Conservation (phyloP, 2,797 vertebrate species). For the Amniataba percoides region DNA sequence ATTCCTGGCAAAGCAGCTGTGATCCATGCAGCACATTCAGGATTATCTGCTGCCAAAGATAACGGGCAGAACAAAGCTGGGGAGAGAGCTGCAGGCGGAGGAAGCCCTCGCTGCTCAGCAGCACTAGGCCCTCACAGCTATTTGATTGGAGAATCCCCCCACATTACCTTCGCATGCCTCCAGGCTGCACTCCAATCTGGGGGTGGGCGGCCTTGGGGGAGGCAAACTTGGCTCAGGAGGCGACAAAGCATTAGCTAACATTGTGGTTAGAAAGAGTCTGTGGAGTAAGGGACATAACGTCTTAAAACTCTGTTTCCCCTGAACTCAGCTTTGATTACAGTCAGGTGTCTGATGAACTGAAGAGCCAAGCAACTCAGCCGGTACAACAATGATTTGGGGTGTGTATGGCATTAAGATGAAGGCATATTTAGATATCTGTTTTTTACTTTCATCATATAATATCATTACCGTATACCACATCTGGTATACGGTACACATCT, state of each 20-base stretch:
- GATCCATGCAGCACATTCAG: conserved; percentile 68
- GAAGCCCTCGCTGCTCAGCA: conserved; percentile 45
- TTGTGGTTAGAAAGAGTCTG: conserved; percentile 47
- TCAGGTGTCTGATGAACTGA: conserved; percentile 5
- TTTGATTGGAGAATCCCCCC: conserved; percentile 69
- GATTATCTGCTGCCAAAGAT: conserved; percentile 82
- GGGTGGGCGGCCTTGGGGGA: conserved; percentile 41
- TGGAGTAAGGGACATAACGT: conserved; percentile 27
- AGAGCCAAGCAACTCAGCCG: conserved; percentile 1
- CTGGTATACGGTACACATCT: too few relatives aligned
- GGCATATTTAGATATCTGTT: conserved; percentile 6
- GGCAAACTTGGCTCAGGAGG: conserved; percentile 40
- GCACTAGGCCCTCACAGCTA: conserved; percentile 62
- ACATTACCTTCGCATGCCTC: conserved; percentile 71
- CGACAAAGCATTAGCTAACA: conserved; percentile 45
- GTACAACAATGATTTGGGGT: not conserved
- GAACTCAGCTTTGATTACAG: conserved; percentile 3
- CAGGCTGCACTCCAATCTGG: conserved; percentile 51
- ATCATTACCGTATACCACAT: not conserved
- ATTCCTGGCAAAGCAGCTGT: conserved; percentile 73
- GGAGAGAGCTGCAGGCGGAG: conserved; percentile 64
- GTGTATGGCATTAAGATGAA: not conserved
- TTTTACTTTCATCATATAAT: conserved; percentile 18
- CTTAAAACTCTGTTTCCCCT: conserved; percentile 36
- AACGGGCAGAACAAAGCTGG: conserved; percentile 80